Percentiles rank a stretch among this genome's conserved stretches.
Conservation (phyloP, 2,113 vertebrate species). For the Neomonachus schauinslandi region DNA sequence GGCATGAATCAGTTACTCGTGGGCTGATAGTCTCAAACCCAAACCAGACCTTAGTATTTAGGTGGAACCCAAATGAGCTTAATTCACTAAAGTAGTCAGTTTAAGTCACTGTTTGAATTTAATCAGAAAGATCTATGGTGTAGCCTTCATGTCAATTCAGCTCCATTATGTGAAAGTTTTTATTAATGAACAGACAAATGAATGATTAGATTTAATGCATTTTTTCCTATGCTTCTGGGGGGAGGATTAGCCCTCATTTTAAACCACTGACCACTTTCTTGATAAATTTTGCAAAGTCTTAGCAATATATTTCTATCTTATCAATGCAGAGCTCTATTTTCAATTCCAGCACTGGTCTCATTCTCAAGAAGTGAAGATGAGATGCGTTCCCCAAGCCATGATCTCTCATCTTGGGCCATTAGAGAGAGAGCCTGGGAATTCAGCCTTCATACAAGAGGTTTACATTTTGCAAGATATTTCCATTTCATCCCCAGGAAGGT, state of each 20-base stretch:
- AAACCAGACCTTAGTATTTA: background rate
- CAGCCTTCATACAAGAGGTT: background rate
- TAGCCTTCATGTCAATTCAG: background rate
- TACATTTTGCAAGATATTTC: conserved; percentile 5
- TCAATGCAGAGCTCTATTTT: background rate
- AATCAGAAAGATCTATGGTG: background rate
- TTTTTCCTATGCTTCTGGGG: background rate
- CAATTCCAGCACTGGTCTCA: background rate
- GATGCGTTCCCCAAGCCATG: background rate
- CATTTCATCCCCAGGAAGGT: background rate
- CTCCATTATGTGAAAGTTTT: background rate
- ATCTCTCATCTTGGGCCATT: background rate
- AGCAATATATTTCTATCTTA: background rate
- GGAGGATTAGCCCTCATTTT: background rate
- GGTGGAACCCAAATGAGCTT: background rate
- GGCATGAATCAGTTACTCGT: background rate
- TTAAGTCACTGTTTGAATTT: background rate
- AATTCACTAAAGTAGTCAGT: background rate
- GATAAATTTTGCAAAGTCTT: background rate
- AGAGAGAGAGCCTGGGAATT: background rate
- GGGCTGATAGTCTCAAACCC: background rate
- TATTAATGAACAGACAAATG: background rate
- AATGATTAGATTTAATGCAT: background rate
- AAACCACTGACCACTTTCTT: background rate
- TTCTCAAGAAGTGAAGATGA: background rate